These are phyloP conservation scores for Acanthaster planci DNA, from an alignment of 35 echinoderm and acorn worm species.

Conservation along the genomic window DNA sequence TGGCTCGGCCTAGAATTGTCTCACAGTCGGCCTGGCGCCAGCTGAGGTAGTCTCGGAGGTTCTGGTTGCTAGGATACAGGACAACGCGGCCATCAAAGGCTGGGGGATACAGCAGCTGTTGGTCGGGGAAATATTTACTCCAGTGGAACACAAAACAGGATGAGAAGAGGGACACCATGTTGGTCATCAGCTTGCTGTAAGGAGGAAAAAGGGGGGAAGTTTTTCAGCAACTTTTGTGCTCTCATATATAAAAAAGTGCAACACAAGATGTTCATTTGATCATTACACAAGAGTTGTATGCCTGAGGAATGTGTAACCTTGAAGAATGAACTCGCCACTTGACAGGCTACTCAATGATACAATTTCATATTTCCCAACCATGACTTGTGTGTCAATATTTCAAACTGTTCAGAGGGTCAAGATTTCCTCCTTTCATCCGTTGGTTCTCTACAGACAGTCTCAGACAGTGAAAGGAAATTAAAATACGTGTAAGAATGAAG, in stretches of 20 bases:
- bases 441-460: too few relatives aligned
- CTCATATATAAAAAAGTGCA: background rate
- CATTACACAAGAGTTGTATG: too few relatives aligned
- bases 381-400: too few relatives aligned
- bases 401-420: too few relatives aligned
- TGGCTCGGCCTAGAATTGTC: too few relatives aligned
- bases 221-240: background rate
- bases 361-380: too few relatives aligned
- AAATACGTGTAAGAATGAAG: background rate
- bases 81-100: slow-evolving; percentile 92
- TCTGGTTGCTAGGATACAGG: slow-evolving; percentile 83
- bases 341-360: too few relatives aligned
- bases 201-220: slow-evolving; percentile 5
- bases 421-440: too few relatives aligned
- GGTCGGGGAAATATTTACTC: slow-evolving; percentile 71
- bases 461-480: too few relatives aligned
- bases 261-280: background rate
- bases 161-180: slow-evolving; percentile 84
- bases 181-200: slow-evolving; percentile 87
- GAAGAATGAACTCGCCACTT: too few relatives aligned
- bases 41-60: slow-evolving; percentile 92
- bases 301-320: too few relatives aligned
- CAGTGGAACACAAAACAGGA: slow-evolving; percentile 86
- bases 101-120: slow-evolving; percentile 77
- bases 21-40: slow-evolving; percentile 99